A percentile compares a stretch with the other conserved stretches of the same genome.
phyloP scores from a whole-genome alignment of 2,888 invertebrate species.

The Thelaira solivaga region DNA sequence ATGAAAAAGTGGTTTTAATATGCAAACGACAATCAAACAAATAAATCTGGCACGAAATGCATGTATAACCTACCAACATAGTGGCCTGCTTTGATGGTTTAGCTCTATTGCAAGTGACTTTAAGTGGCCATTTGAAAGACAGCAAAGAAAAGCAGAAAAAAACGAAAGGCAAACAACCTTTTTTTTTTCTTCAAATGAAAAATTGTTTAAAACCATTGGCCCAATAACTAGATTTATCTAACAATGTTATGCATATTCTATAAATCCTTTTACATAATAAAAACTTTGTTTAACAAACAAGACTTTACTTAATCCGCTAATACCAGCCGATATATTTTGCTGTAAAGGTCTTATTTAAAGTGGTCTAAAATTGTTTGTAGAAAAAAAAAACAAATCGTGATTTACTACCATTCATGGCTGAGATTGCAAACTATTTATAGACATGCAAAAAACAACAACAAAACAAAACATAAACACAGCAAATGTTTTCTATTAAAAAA shows the following conservation, averaged over 20 bases:
- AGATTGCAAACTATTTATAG: slow-evolving; percentile 61
- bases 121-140: slow-evolving; percentile 55
- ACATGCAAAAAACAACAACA: slow-evolving; percentile 44
- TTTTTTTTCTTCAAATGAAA: slow-evolving; percentile 28
- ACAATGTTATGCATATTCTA: slow-evolving; percentile 37
- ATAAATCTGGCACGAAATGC: slow-evolving; percentile 62
- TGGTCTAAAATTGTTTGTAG: slow-evolving; percentile 26
- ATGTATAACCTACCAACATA: slow-evolving; percentile 62
- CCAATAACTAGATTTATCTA: slow-evolving; percentile 9
- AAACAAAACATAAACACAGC: neutral
- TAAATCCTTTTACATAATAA: slow-evolving; percentile 60
- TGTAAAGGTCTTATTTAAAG: slow-evolving; percentile 49
- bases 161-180: slow-evolving; percentile 61
- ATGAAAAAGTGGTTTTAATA: slow-evolving; percentile 31
- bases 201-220: neutral
- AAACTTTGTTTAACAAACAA: slow-evolving; percentile 4
- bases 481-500: neutral
- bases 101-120: slow-evolving; percentile 50
- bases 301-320: neutral
- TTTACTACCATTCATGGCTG: slow-evolving; percentile 59
- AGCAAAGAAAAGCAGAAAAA: slow-evolving; percentile 25
- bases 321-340: neutral
- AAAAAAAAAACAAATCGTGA: slow-evolving; percentile 46
- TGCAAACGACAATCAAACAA: slow-evolving; percentile 49
- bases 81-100: slow-evolving; percentile 58